Evolutionary conservation across 2,888 invertebrate genomes (phyloP), one percentile per base, ranked within the genome.

Genomic region (Chrysolina oricalcia): DNA sequence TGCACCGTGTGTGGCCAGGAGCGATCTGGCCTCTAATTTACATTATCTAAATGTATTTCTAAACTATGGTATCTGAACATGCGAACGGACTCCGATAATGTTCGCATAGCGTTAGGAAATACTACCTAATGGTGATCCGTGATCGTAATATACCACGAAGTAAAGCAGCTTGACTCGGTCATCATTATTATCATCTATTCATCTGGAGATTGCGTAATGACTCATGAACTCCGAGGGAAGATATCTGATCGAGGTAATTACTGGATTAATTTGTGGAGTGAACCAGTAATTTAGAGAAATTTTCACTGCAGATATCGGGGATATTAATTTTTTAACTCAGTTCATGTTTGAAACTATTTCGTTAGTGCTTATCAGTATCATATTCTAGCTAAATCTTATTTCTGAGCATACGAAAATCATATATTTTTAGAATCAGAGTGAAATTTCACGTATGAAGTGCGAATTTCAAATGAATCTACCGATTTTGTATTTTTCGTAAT

Each of bases 81-180:
- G 74, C 71, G 67, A 50, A 70, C 50, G 53, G 67, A 63, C 50
- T 50, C 35, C 62, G 43, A 71, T 41, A 67, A 74, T 70, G 69
- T 74, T 66, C 62, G 23, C 62, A 50, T 67, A 71, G 70, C 67
- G 53, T 71, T 74, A 19, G 62, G 66, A 74, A 71, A 67, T 70
- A 48, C 50, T 66, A 66, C 70, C 50, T 70, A 70, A 74, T 74
- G 70, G 74, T 70, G 74, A 74, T 74, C 74, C 70, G 66, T 48
- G 59, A 46, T 73, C 63, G 48, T 73, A 73, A 73, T 73, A 23
- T 70, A 74, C 70, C 66, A 59, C 40, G 59, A 59, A 59, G n/a
- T 40, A 62, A 67, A 74, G 56, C 74, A 66, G 41, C 48, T 48
- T 48, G 73, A 48, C n/a, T 65, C 63, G 27, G 35, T 35, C 35